A percentile compares a stretch with the other conserved stretches of the same genome.
Evolutionary conservation across 1,140 invertebrate species (phyloP).

Genomic region (Drosophila saltans): DNA sequence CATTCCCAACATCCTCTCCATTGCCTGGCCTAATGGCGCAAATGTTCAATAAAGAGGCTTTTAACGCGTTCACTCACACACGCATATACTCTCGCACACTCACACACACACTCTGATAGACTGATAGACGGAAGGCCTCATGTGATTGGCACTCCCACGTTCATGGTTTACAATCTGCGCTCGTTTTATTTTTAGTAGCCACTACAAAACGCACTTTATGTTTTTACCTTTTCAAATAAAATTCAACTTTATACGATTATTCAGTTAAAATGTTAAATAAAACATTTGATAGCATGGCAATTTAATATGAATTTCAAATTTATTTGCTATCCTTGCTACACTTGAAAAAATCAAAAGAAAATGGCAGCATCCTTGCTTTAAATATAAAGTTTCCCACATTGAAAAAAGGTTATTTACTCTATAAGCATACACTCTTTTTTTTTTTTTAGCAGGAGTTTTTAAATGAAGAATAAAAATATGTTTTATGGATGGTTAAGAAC

Average conservation of each 20-base stretch:
- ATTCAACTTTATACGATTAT: slow-evolving; percentile 8
- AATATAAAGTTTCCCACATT: too few relatives aligned
- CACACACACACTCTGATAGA: slow-evolving; percentile 13
- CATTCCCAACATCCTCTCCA: slow-evolving; percentile 20
- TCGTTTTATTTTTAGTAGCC: slow-evolving; percentile 51
- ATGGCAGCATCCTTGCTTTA: too few relatives aligned
- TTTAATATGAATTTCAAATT: slow-evolving; percentile 42
- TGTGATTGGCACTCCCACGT: slow-evolving; percentile 30
- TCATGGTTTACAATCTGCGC: slow-evolving; percentile 54
- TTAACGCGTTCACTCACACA: slow-evolving; percentile 56
- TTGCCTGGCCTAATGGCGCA: slow-evolving; percentile 70
- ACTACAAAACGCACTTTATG: slow-evolving; percentile 59
- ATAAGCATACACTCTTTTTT: too few relatives aligned
- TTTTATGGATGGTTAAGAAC: too few relatives aligned
- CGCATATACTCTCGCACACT: slow-evolving; percentile 5
- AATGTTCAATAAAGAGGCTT: slow-evolving; percentile 81
- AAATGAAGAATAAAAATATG: too few relatives aligned
- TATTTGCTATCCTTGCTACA: slow-evolving; percentile 9
- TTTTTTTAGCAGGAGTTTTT: too few relatives aligned
- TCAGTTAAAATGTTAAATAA: slow-evolving; percentile 34
- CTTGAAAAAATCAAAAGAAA: not conserved
- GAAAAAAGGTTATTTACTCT: too few relatives aligned
- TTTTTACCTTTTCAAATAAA: slow-evolving; percentile 48
- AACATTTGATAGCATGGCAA: slow-evolving; percentile 17
- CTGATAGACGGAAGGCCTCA: slow-evolving; percentile 42